Evolutionary conservation across 2,113 vertebrate species (phyloP).

Genomic region (Datnioides undecimradiatus): DNA sequence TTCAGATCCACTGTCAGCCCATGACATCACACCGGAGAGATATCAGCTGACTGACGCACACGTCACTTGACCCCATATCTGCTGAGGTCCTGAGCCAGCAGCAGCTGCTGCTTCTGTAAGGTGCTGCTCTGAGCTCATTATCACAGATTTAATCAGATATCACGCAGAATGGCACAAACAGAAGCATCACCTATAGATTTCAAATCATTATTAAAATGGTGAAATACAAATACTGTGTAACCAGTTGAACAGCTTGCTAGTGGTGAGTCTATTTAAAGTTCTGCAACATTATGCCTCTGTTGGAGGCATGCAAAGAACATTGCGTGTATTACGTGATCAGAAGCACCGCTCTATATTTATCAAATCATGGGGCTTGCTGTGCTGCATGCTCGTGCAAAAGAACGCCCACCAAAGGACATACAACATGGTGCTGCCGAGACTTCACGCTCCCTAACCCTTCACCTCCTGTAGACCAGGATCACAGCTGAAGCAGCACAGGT

Average conservation of each 20-base stretch:
- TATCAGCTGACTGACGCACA: conserved; percentile 70
- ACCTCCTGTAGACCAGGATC: conserved; percentile 39
- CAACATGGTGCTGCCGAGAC: conserved; percentile 51
- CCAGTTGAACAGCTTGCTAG: conserved; percentile 22
- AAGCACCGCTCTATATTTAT: conserved; percentile 84
- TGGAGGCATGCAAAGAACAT: conserved; percentile 53
- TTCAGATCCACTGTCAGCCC: conserved; percentile 23
- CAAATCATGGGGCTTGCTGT: conserved; percentile 72
- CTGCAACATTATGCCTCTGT: conserved; percentile 77
- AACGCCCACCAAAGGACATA: conserved; percentile 59
- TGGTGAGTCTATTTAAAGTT: conserved; percentile 74
- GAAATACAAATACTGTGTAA: conserved; percentile 5
- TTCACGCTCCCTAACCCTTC: conserved; percentile 33
- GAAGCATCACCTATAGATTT: background rate
- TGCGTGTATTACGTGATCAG: conserved; percentile 81
- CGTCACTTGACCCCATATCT: conserved; percentile 36
- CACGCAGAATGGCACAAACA: background rate
- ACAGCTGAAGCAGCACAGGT: conserved; percentile 72
- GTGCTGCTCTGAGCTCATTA: conserved; percentile 1
- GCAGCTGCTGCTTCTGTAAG: background rate
- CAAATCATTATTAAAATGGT: conserved; percentile 3
- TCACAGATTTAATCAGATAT: background rate
- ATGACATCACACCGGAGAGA: conserved; percentile 60
- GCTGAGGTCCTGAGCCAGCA: conserved; percentile 14
- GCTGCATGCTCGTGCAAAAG: conserved; percentile 39